These are phyloP conservation scores for Stegana nigrithorax DNA, from an alignment of 2,888 invertebrate genomes.

Conservation along the genomic window DNA sequence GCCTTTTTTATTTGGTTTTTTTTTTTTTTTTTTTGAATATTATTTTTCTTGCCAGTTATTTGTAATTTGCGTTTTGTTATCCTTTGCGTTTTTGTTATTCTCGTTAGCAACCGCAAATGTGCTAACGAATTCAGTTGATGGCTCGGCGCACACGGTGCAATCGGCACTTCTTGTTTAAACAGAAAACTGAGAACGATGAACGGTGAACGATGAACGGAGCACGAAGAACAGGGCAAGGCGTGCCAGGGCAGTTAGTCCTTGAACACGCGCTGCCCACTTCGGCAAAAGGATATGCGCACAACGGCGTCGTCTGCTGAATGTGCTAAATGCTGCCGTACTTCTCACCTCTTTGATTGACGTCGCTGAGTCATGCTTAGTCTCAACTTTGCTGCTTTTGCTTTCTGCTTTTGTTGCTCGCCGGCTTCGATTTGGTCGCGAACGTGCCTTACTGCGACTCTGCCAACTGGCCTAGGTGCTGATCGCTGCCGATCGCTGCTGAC, in stretches of 20 bases:
- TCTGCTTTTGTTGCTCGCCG: no score
- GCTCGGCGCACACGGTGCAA: not conserved
- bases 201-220: no score
- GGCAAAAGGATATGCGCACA: not conserved
- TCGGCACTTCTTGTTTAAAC: not conserved
- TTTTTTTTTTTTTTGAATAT: not conserved
- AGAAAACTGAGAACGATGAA: no score
- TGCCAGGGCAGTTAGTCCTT: not conserved
- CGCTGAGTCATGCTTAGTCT: not conserved
- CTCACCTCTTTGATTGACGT: slow-evolving; percentile 14
- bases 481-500: no score
- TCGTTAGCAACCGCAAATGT: slow-evolving; percentile 52
- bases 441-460: no score
- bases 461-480: no score
- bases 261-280: not conserved
- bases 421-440: no score
- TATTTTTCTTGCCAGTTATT: no score
- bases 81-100: slow-evolving; percentile 44
- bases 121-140: slow-evolving; percentile 50
- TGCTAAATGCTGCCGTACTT: slow-evolving; percentile 19
- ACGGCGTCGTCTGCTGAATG: not conserved
- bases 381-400: no score
- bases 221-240: no score
- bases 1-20: not conserved
- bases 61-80: not conserved